Evolutionary conservation across 2,113 vertebrate genomes (phyloP).

Genomic region (Dromaius novaehollandiae): DNA sequence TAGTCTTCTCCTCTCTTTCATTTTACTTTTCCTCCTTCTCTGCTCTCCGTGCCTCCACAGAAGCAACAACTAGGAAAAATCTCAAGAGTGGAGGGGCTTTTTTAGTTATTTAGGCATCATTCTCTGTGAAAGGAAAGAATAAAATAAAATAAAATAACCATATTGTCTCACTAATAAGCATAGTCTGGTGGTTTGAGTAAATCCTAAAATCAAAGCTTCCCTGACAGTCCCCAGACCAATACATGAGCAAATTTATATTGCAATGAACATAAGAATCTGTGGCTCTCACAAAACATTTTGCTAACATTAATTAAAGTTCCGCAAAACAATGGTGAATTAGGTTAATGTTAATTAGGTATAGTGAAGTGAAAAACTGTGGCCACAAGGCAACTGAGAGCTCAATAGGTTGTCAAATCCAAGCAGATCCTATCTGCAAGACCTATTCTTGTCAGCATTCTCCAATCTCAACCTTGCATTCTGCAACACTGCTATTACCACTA

Average conservation of each 20-base stretch:
- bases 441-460: neutral
- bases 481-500: neutral
- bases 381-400: neutral
- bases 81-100: neutral
- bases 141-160: neutral
- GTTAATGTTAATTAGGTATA: neutral
- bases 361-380: neutral
- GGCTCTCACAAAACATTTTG: neutral
- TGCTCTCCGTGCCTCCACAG: neutral
- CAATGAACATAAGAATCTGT: neutral
- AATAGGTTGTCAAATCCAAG: neutral
- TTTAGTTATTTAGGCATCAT: neutral
- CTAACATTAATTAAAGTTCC: neutral
- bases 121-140: neutral
- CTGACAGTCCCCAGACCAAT: neutral
- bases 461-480: neutral
- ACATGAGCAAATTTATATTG: neutral
- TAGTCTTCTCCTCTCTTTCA: neutral
- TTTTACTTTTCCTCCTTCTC: neutral
- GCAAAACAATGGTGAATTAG: neutral
- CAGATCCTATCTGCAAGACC: neutral
- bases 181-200: neutral
- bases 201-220: neutral
- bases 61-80: neutral
- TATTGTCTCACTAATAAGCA: accelerated